Base-by-base conservation (phyloP, 2,888 invertebrate species). In the Limnephilus lunatus region DNA sequence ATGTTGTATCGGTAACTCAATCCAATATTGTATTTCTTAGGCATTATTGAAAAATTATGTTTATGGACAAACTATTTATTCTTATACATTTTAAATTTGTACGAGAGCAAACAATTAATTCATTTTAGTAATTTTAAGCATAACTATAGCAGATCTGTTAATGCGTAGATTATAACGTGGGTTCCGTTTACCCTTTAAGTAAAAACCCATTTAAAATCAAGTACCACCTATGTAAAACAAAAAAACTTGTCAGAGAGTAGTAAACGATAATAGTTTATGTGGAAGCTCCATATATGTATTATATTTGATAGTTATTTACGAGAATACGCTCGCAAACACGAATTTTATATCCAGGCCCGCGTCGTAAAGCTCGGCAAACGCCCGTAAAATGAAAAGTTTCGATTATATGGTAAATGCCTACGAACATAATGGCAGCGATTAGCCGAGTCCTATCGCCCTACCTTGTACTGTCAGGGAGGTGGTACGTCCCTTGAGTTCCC, bases 361-460 rank as follows among this genome's bases (percentile, higher is more conserved):
- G 25, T 89, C 88, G 88, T 89, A 89, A 89, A 80, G 80, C 80
- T 89, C 44, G n/a, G 31, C 39, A 14, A 80, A 35, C 88, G 88
- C 81, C 81, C 88, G 35, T 89, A 89, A 89, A 89, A 89, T 89
- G 88, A 89, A 89, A 89, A 89, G 88, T 89, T 89, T 89, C 86
- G 86, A 86, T 86, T 89, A 35, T 35, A 81, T 31, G 88, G 30
- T 15, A 30, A 30, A n/a, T 30, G 44, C 30, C 86, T 80, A 89
- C 81, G 88, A 39, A 19, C 68, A 89, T 80, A 89, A 89, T 89
- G 88, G 88, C 88, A 80, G 81, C 88, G 88, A 89, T 89, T 89
- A 89, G 88, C 88, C 35, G 35, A 81, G 88, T 80, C 68, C 88
- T 89, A 89, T 80, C 81, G 88, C 88, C 81, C 88, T 89, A 39